Evolutionary conservation across 2,113 vertebrate species (phyloP), one percentile per base, ranked within the genome.

Genomic region (Condylura cristata): DNA sequence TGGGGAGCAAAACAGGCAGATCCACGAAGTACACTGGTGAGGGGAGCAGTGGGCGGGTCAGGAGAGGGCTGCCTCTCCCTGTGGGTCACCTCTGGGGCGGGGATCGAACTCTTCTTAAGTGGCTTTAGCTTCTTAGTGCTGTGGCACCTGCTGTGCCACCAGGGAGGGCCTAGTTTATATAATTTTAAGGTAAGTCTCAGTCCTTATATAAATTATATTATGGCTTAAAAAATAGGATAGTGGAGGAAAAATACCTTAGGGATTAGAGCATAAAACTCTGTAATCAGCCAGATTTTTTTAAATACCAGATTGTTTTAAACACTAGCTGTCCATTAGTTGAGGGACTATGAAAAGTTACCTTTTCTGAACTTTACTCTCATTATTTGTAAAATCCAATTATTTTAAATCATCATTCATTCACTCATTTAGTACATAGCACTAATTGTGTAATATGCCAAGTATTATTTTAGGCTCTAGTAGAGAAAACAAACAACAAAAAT

Each of bases 401-500:
- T 92, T 90, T 10, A 65, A 65, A 60, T 93, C 6, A 60, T 71
- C 7, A 80, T 46, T 84, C 6, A 48, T 44, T 89, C 37, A 83
- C 24, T 74, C 22, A 91, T 96, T 94, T n/a, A 79, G 2, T 37
- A 91, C 91, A 79, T 56, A 79, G 18, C 3, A 17, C 1, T 61
- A 12, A 74, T 80, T 91, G 1, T 85, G 8, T 61, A 26, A 18
- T 26, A 6, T 58, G 13, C 72, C 3, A 34, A 32, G 46, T 46
- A 34, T 12, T 63, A 28, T 48, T 74, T 63, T 88, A 74, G 66
- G 12, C 30, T 60, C 9, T 60, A 61, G 53, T 41, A 66, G 30
- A 87, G 39, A n/a, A 82, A 81, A 86, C 48, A 86, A 90, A 58
- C 20, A 75, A 37, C 34, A 78, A 92, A 65, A 90, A 56, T 86